Evolutionary conservation across 2,888 invertebrate genomes (phyloP).

Genomic region (Elegia similella): DNA sequence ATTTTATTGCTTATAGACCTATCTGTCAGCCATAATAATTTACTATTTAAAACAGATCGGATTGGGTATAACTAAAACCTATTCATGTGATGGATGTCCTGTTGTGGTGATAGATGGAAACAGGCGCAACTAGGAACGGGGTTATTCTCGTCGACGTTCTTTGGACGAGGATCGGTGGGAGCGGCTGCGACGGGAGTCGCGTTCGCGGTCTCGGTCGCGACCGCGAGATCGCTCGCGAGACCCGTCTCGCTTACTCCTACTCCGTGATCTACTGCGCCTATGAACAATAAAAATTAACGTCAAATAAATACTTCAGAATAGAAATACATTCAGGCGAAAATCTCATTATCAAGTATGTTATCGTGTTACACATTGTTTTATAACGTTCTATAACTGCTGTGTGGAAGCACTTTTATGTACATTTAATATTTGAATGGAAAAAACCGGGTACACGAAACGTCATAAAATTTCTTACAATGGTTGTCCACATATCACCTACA

Average conservation of each 20-base stretch:
- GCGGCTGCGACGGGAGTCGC: conserved; percentile 60
- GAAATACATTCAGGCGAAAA: too few relatives aligned
- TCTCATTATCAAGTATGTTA: too few relatives aligned
- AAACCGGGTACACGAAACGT: too few relatives aligned
- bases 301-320: too few relatives aligned
- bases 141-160: conserved; percentile 64
- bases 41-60: background rate
- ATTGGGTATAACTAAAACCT: background rate
- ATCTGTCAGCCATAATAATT: conserved; percentile 7
- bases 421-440: too few relatives aligned
- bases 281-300: background rate
- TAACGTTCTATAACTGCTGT: too few relatives aligned
- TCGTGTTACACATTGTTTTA: too few relatives aligned
- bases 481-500: too few relatives aligned
- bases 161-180: conserved; percentile 65
- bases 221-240: conserved; percentile 61
- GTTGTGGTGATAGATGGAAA: background rate
- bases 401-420: too few relatives aligned
- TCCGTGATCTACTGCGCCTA: conserved; percentile 63
- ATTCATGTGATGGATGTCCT: background rate
- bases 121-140: background rate
- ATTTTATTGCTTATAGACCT: conserved; percentile 2
- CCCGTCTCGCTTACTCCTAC: conserved; percentile 51
- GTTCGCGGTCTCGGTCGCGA: conserved; percentile 51
- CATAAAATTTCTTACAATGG: too few relatives aligned